These are phyloP conservation scores for Actias luna DNA, from an alignment of 2,888 invertebrate species.

Conservation along the genomic window DNA sequence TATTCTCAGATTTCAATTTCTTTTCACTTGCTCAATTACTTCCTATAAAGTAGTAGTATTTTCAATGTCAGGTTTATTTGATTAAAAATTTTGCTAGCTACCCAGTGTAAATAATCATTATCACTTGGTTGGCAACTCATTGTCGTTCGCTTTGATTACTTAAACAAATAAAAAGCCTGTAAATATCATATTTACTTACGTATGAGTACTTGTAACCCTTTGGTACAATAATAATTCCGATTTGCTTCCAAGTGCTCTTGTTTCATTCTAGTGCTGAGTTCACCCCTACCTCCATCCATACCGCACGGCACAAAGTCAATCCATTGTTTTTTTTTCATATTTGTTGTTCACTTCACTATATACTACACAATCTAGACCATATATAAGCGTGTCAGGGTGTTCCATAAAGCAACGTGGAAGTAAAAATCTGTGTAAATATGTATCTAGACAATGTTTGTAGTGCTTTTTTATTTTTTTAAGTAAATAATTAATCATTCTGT, in stretches of 20 bases:
- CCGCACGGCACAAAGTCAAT: conserved; percentile 73
- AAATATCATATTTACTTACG: conserved; percentile 21
- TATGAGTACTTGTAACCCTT: not conserved
- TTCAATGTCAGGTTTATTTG: conserved; percentile 55
- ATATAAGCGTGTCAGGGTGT: not conserved
- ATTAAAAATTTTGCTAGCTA: conserved; percentile 37
- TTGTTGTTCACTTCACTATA: conserved; percentile 21
- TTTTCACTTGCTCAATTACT: conserved; percentile 40
- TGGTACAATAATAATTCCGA: not conserved
- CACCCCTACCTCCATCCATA: conserved; percentile 47
- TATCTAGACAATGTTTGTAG: not conserved
- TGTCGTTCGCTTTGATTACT: conserved; percentile 43
- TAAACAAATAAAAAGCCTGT: conserved; percentile 37
- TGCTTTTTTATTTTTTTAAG: too few relatives aligned
- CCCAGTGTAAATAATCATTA: conserved; percentile 46
- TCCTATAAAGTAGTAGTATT: conserved; percentile 42
- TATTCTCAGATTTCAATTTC: conserved; percentile 34
- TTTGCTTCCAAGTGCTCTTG: not conserved
- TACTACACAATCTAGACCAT: not conserved
- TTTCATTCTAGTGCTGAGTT: conserved; percentile 24
- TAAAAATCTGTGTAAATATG: not conserved
- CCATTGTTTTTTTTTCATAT: conserved; percentile 59
- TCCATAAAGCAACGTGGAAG: not conserved
- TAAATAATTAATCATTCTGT: too few relatives aligned
- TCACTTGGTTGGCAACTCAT: conserved; percentile 42